A percentile compares a stretch with the other conserved stretches of the same genome.
Evolutionary conservation across 2,888 invertebrate genomes (phyloP).

Genomic region (Meteorus cinctellus): DNA sequence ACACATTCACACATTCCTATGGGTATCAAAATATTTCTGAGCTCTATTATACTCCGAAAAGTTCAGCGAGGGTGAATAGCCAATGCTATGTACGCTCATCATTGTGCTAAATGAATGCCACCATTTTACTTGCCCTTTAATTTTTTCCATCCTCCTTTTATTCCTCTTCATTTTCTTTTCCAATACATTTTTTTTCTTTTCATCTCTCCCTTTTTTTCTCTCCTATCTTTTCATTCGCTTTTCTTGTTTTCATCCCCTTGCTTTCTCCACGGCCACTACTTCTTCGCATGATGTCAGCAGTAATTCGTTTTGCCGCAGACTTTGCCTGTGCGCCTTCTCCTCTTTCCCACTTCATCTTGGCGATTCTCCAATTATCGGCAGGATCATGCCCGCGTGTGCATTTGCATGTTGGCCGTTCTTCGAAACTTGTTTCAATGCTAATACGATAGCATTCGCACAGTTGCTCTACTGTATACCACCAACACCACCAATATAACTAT

Average conservation of each 20-base stretch:
- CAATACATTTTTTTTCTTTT: conserved; percentile 3
- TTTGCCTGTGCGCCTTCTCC: neutral
- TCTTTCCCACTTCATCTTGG: conserved; percentile 45
- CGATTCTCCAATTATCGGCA: conserved; percentile 59
- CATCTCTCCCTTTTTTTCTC: neutral
- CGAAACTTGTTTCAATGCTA: conserved; percentile 58
- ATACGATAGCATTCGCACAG: conserved; percentile 47
- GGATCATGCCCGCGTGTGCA: conserved; percentile 53
- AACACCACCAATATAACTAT: neutral
- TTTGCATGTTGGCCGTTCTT: conserved; percentile 52
- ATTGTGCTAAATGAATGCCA: conserved; percentile 27
- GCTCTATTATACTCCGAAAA: no score
- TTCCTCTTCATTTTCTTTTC: neutral
- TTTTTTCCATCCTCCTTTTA: neutral
- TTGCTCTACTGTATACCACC: neutral
- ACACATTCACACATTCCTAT: no score
- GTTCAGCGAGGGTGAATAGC: neutral
- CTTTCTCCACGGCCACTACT: neutral
- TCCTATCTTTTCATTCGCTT: neutral
- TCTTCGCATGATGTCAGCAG: conserved; percentile 25
- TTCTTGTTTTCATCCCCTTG: neutral
- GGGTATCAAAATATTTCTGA: no score
- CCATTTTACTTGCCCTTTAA: conserved; percentile 12
- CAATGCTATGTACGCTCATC: conserved; percentile 18
- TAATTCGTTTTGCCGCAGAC: conserved; percentile 37